These are phyloP conservation scores for Mus pahari DNA, from an alignment of 2,113 vertebrate species.

Conservation along the genomic window DNA sequence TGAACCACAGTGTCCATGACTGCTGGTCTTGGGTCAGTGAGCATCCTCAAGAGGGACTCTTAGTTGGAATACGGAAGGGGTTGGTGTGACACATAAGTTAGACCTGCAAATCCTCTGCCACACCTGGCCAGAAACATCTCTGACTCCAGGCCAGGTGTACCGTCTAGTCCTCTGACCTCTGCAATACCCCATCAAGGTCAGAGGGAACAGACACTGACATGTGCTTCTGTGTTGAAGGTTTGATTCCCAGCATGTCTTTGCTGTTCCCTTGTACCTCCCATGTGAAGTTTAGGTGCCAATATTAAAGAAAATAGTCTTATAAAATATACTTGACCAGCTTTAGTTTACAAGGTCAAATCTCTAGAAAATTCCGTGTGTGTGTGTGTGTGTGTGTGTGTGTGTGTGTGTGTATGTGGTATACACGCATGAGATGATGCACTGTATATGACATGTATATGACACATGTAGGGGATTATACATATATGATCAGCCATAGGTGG, in stretches of 20 bases:
- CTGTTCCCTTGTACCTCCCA: neutral
- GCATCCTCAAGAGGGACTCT: too few species aligned
- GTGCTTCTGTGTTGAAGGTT: neutral
- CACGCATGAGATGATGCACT: neutral
- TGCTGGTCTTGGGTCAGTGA: neutral
- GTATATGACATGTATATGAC: neutral
- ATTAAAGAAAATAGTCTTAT: neutral
- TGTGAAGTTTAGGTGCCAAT: neutral
- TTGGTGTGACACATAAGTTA: neutral
- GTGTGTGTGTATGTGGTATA: neutral
- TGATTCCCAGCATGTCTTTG: neutral
- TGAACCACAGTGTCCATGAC: too few species aligned
- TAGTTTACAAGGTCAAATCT: neutral
- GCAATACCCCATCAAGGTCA: neutral
- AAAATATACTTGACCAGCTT: neutral
- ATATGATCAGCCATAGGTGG: neutral
- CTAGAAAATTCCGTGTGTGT: too few species aligned
- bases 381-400: neutral
- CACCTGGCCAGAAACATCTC: neutral
- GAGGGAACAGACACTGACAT: neutral
- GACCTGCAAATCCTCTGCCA: too few species aligned
- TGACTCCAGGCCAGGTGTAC: neutral
- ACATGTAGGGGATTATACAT: neutral
- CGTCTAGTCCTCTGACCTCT: neutral
- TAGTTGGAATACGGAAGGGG: neutral